These are phyloP conservation scores for Megaustenia siamemsis DNA, from an alignment of 2,888 invertebrate species.

Conservation along the genomic window DNA sequence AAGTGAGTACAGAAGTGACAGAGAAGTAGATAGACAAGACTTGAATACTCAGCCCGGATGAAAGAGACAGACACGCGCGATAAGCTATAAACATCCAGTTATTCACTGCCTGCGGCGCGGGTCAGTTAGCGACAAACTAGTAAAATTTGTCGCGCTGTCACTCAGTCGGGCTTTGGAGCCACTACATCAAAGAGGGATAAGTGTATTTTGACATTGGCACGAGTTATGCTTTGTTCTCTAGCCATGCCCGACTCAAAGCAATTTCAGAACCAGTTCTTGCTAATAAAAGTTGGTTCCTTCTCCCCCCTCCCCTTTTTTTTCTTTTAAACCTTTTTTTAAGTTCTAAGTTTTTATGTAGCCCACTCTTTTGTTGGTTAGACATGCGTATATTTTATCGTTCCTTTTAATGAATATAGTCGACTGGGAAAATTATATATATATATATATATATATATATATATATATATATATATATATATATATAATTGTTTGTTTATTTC, in stretches of 20 bases:
- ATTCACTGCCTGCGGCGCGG: not conserved
- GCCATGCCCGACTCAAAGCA: not conserved
- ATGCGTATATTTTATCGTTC: no score
- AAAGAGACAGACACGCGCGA: not conserved
- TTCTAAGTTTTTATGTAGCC: no score
- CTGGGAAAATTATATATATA: no score
- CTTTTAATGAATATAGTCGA: no score
- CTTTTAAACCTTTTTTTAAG: no score
- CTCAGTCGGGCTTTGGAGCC: not conserved
- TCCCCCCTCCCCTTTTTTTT: no score
- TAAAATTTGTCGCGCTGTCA: constrained; percentile 30
- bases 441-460: no score
- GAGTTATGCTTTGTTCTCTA: not conserved
- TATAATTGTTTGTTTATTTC: no score
- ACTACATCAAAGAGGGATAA: not conserved
- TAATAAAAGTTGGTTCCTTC: no score
- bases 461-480: no score
- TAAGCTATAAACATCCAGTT: not conserved
- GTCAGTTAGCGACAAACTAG: not conserved
- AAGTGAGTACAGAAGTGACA: not conserved
- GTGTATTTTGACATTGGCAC: not conserved
- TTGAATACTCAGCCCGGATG: not conserved
- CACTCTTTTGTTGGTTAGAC: no score
- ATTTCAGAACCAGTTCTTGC: no score
- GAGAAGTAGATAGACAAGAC: not conserved